phyloP scores from a whole-genome alignment of 2,797 vertebrate species.

The Thamnophis elegans region DNA sequence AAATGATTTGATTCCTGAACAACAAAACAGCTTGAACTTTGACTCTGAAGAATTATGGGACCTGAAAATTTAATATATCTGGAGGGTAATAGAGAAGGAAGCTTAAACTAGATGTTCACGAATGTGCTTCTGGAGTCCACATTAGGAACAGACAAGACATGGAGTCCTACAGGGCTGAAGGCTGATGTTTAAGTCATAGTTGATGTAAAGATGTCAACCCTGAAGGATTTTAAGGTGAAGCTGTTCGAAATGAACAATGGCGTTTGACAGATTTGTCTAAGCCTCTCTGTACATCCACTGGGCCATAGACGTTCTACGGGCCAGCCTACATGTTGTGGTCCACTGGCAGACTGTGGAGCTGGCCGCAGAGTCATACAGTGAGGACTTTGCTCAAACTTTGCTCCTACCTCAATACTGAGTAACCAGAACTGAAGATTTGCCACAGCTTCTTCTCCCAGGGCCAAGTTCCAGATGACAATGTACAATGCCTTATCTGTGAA shows the following conservation, averaged over 20 bases:
- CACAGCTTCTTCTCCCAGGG: slow-evolving; percentile 93
- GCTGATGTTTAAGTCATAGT: background rate
- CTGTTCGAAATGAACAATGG: background rate
- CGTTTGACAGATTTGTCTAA: background rate
- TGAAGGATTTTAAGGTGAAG: background rate
- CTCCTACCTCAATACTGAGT: slow-evolving; percentile 91
- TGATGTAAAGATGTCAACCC: background rate
- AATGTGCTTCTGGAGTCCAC: background rate
- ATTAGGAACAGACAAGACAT: background rate
- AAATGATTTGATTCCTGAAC: background rate
- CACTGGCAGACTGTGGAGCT: too few species aligned
- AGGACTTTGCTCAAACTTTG: background rate
- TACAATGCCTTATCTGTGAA: slow-evolving; percentile 97
- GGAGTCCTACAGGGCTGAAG: background rate
- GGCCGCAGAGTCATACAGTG: too few species aligned
- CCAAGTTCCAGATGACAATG: slow-evolving; percentile 96
- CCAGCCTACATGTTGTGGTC: slow-evolving; percentile 1
- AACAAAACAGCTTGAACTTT: background rate
- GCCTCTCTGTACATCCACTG: background rate
- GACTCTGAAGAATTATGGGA: background rate
- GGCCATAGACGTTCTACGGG: background rate
- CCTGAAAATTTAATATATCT: background rate
- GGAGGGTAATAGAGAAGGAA: background rate
- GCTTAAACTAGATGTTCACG: background rate
- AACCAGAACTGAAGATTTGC: slow-evolving; percentile 94